Evolutionary conservation across 2,888 invertebrate species (phyloP).

Genomic region (Lypha dubia): DNA sequence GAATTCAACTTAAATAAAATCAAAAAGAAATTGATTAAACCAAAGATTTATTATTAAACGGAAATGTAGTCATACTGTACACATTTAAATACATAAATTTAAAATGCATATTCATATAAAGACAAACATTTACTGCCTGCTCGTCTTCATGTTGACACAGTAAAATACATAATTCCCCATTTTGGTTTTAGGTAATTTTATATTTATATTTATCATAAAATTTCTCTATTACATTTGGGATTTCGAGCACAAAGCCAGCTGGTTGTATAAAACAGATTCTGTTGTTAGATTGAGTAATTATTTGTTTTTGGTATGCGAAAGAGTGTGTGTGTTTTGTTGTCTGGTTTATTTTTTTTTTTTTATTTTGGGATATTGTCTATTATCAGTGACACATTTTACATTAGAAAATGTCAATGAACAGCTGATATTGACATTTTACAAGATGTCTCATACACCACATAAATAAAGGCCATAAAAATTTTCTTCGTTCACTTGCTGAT

Average conservation of each 20-base stretch:
- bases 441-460: not conserved
- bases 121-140: no score
- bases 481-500: slow-evolving; percentile 10
- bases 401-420: slow-evolving; percentile 48
- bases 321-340: slow-evolving; percentile 5
- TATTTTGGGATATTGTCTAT: slow-evolving; percentile 3
- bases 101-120: slow-evolving; percentile 28
- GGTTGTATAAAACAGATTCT: slow-evolving; percentile 25
- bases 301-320: slow-evolving; percentile 13
- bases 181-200: slow-evolving; percentile 28
- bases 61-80: slow-evolving; percentile 43
- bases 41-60: slow-evolving; percentile 52
- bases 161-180: slow-evolving; percentile 7
- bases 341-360: slow-evolving; percentile 25
- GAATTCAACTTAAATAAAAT: slow-evolving; percentile 14
- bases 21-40: slow-evolving; percentile 46
- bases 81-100: slow-evolving; percentile 36
- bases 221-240: slow-evolving; percentile 28
- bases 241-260: slow-evolving; percentile 34
- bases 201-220: slow-evolving; percentile 10
- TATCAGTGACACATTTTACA: slow-evolving; percentile 40
- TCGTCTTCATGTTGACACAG: slow-evolving; percentile 1
- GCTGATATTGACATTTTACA: slow-evolving; percentile 51
- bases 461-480: slow-evolving; percentile 27
- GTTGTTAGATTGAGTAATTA: slow-evolving; percentile 23